Evolutionary conservation across 2,888 invertebrate species (phyloP).

Genomic region (Lutraria lutraria): DNA sequence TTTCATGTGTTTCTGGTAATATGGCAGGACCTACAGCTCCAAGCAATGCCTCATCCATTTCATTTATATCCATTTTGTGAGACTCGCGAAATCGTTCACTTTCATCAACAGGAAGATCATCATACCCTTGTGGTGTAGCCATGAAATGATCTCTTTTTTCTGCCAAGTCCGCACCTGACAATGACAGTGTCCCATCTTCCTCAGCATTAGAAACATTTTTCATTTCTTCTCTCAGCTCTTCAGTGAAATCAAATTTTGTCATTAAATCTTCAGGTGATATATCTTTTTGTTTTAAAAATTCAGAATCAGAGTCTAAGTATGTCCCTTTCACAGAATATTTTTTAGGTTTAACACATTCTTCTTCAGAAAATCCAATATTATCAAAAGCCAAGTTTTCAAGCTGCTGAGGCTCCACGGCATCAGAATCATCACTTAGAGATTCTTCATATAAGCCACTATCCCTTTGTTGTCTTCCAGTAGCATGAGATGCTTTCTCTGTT

Average conservation of each 20-base stretch:
- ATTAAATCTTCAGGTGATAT: conserved; percentile 82
- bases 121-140: conserved; percentile 53
- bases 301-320: conserved; percentile 26
- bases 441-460: conserved; percentile 71
- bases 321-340: conserved; percentile 29
- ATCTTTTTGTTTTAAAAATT: conserved; percentile 56
- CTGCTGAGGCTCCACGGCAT: conserved; percentile 54
- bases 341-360: conserved; percentile 68
- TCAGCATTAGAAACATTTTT: conserved; percentile 53
- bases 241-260: conserved; percentile 77
- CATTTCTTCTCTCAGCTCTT: conserved; percentile 71
- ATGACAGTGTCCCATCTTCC: conserved; percentile 81
- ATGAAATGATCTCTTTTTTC: conserved; percentile 38
- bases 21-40: conserved; percentile 65
- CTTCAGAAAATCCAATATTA: conserved; percentile 86
- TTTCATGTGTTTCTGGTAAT: conserved; percentile 26
- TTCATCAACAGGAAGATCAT: conserved; percentile 64
- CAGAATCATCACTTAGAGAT: conserved; percentile 56
- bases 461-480: conserved; percentile 50
- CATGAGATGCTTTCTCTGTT: conserved; percentile 9
- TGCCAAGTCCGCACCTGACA: conserved; percentile 52
- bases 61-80: conserved; percentile 21
- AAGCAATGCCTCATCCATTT: conserved; percentile 40
- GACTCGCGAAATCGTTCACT: conserved; percentile 29
- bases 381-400: conserved; percentile 87